A percentile compares a stretch with the other conserved stretches of the same genome.
These are phyloP conservation scores for Euglossa dilemma DNA, from an alignment of 1,140 invertebrate genomes.

Conservation along the genomic window DNA sequence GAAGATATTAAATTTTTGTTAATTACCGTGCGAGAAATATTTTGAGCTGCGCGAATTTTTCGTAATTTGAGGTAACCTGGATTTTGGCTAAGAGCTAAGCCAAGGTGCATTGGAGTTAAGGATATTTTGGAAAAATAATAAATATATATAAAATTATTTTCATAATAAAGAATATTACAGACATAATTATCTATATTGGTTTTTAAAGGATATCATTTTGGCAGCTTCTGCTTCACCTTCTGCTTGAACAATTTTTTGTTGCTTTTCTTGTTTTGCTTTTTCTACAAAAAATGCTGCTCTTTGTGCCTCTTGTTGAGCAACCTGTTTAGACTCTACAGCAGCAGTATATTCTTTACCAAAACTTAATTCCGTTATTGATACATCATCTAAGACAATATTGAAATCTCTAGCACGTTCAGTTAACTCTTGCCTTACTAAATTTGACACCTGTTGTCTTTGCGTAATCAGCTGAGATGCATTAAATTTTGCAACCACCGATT, in stretches of 20 bases:
- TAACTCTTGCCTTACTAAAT: slow-evolving; percentile 96
- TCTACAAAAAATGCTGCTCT: slow-evolving; percentile 99
- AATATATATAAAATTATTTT: background rate
- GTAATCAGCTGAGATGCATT: slow-evolving; percentile 99
- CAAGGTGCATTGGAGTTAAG: slow-evolving; percentile 92
- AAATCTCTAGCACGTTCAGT: slow-evolving; percentile 99
- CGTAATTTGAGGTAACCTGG: slow-evolving; percentile 98
- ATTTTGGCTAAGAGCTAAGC: slow-evolving; percentile 96
- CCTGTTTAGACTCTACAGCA: slow-evolving; percentile 99
- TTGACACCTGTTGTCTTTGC: slow-evolving; percentile 97
- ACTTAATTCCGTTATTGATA: slow-evolving; percentile 99
- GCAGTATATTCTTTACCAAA: slow-evolving; percentile 99
- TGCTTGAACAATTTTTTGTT: slow-evolving; percentile 99
- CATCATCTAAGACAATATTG: slow-evolving; percentile 99
- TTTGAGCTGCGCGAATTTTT: slow-evolving; percentile 98
- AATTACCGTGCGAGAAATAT: slow-evolving; percentile 96
- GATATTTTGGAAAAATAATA: slow-evolving; percentile 66
- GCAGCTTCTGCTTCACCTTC: slow-evolving; percentile 99
- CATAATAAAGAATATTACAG: too few relatives aligned
- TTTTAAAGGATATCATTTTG: slow-evolving; percentile 94
- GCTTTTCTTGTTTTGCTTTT: slow-evolving; percentile 97
- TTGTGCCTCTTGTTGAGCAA: slow-evolving; percentile 99
- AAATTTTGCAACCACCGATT: slow-evolving; percentile 99
- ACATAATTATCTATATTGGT: background rate
- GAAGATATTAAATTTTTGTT: slow-evolving; percentile 14